phyloP scores from a whole-genome alignment of 2,113 vertebrate genomes.

The Nymphicus hollandicus region DNA sequence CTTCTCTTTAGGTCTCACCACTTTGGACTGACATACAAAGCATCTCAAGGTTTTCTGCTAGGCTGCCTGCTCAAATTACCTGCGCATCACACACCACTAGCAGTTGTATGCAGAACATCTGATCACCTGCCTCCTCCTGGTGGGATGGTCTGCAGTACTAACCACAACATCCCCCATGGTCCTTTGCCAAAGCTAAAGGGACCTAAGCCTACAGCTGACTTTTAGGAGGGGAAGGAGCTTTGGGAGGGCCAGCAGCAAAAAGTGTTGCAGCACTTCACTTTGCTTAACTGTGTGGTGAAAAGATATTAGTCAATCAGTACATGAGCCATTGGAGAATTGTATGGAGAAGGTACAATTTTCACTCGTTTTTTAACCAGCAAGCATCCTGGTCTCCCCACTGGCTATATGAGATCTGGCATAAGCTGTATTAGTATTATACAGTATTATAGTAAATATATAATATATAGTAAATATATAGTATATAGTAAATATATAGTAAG shows the following conservation, averaged over 20 bases:
- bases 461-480: neutral
- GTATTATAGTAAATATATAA: neutral
- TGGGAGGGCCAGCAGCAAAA: neutral
- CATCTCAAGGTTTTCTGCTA: neutral
- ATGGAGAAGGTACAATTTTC: neutral
- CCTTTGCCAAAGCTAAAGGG: neutral
- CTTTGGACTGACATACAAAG: neutral
- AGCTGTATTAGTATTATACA: neutral
- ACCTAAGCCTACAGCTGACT: neutral
- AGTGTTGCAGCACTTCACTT: neutral
- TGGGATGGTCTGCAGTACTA: neutral
- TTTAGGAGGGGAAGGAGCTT: neutral
- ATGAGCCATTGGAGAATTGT: neutral
- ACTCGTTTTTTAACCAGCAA: neutral
- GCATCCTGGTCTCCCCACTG: neutral
- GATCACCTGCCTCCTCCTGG: neutral
- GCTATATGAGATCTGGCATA: neutral
- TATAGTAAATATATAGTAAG: neutral
- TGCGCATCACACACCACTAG: fast-evolving
- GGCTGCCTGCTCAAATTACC: neutral
- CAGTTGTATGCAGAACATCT: neutral
- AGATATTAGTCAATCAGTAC: neutral
- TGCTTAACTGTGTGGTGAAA: neutral
- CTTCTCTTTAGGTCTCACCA: neutral
- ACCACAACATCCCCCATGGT: fast-evolving